Base-by-base conservation (phyloP, 2,888 invertebrate genomes). In the Mimas tiliae region DNA sequence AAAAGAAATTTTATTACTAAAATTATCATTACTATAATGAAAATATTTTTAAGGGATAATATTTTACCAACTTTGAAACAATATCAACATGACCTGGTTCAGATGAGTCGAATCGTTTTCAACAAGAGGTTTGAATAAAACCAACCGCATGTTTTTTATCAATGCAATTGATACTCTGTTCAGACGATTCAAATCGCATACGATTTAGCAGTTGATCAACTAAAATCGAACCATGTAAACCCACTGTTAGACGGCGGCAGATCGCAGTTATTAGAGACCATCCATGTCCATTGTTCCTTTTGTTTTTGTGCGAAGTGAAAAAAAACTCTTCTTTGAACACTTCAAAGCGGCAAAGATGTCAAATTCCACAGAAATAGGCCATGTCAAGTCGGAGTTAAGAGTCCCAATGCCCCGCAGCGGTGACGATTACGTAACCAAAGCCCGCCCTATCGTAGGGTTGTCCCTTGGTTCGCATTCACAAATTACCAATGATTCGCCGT, bases 321-420 rank as follows among this genome's bases (percentile, higher is more conserved):
- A 45, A 48, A 53, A 48, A 47, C 47, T 58, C 19, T 65, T 65
- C 58, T 48, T 19, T 65, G 58, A 65, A 55, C 65, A 48, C 65
- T 65, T 65, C 55, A 84, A 80, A 86, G 82, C 79, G 79, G 83
- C 77, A 83, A 82, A 87, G 85, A 88, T 86, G 90, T 89, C 87
- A 85, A 86, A 87, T 86, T 83, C 79, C 81, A 74, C 81, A 85
- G 87, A 91, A 90, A 90, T 90, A 88, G 89, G 88, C 84, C 90
- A 81, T 90, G 90, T 90, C 90, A 91, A 91, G 90, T 86, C 78
- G 85, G 77, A 85, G 87, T 88, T 90, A 86, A 90, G 88, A 87
- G 88, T 85, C 83, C 87, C 86, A 84, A 85, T 89, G 88, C 84
- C 86, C 82, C 81, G 81, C 80, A 79, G 86, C 82, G 74, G 83